Evolutionary conservation across 2,113 vertebrate genomes (phyloP).

Genomic region (Perca schrenkii): DNA sequence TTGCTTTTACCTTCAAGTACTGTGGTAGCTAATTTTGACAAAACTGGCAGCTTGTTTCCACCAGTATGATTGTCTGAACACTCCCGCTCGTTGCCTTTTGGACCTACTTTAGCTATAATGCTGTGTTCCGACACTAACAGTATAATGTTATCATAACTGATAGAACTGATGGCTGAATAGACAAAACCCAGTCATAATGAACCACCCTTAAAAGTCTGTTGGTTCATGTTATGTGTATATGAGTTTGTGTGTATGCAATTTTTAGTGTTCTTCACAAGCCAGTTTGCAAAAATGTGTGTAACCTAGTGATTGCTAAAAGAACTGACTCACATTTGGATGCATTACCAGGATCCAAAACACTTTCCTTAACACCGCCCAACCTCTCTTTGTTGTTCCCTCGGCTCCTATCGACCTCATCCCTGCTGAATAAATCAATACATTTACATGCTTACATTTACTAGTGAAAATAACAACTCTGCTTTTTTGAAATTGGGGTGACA

Average conservation of each 20-base stretch:
- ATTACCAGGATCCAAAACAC: slow-evolving; percentile 11
- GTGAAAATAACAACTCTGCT: slow-evolving; percentile 25
- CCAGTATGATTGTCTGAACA: neutral
- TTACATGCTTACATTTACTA: slow-evolving; percentile 44
- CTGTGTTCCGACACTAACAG: neutral
- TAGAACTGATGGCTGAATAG: neutral
- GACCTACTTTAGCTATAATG: neutral
- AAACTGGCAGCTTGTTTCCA: neutral
- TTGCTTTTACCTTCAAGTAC: neutral
- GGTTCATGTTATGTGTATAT: neutral
- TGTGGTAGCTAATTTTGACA: neutral
- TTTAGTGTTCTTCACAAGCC: neutral
- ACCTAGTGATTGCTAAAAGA: neutral
- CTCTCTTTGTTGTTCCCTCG: neutral
- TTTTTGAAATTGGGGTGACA: slow-evolving; percentile 25
- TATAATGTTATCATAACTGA: neutral
- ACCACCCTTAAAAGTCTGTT: neutral
- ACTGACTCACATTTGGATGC: slow-evolving; percentile 28
- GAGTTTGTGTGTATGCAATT: neutral
- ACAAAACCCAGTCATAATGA: neutral
- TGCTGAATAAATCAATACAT: slow-evolving; percentile 44
- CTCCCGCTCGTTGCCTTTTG: neutral
- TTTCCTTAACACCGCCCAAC: slow-evolving; percentile 6
- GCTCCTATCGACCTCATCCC: slow-evolving; percentile 8
- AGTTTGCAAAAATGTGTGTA: neutral